Conservation (phyloP, 2,113 vertebrate genomes). For the Cebus imitator region DNA sequence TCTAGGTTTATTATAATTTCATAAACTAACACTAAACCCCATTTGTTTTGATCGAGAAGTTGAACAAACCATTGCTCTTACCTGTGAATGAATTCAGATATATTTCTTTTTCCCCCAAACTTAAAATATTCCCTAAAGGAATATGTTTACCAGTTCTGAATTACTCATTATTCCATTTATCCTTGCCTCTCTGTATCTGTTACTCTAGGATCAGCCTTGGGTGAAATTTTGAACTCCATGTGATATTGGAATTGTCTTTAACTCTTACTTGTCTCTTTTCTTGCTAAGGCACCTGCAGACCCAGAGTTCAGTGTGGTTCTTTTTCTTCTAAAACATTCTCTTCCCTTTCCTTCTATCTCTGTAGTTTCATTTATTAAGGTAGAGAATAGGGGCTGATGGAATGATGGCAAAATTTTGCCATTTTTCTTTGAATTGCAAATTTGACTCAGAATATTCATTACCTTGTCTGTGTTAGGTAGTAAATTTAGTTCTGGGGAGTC, state of each 20-base stretch:
- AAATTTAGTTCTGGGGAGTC: background rate
- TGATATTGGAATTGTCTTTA: background rate
- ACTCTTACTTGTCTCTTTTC: background rate
- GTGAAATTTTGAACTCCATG: background rate
- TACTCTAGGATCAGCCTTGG: background rate
- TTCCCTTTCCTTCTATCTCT: background rate
- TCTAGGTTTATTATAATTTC: conserved; percentile 1
- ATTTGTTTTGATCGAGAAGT: background rate
- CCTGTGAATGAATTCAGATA: conserved; percentile 21
- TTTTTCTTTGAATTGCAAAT: conserved; percentile 20
- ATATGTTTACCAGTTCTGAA: background rate
- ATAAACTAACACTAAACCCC: background rate
- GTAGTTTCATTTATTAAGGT: background rate
- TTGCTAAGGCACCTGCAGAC: background rate
- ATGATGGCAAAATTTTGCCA: background rate
- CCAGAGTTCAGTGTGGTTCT: background rate
- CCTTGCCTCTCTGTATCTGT: background rate
- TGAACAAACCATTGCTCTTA: conserved; percentile 5
- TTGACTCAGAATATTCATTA: background rate
- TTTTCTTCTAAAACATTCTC: conserved; percentile 1
- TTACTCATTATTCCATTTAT: background rate
- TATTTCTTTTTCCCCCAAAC: conserved; percentile 5
- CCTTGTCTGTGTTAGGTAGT: background rate
- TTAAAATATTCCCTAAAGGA: background rate
- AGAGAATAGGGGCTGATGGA: background rate